Base-by-base conservation (phyloP, 2,888 invertebrate species). In the Isoperla grammatica region DNA sequence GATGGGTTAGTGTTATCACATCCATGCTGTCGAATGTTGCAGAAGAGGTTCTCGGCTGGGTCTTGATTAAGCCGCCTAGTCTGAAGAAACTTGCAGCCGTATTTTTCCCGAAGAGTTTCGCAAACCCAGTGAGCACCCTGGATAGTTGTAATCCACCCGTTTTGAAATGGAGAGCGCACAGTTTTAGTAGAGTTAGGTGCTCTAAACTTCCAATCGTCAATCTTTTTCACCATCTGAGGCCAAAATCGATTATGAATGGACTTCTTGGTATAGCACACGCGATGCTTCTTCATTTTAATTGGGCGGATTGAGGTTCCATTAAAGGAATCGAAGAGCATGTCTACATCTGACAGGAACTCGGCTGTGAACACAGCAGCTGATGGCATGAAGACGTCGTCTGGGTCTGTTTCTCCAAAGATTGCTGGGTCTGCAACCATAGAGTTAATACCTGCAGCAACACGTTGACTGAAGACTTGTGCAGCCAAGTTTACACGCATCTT, bases 401-500 rank as follows among this genome's bases (percentile, higher is more conserved):
- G 5, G 11, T 46, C 15, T 13, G 11, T 8, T 5, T 22, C 22
- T n/a, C 20, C 23, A 23, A 48, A 22, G 2, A 23, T 11, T 5
- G 22, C n/a, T 8, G 20, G 48, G n/a, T 23, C 48, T 22, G 23
- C 48, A 5, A 23, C 3, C 48, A 48, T 23, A n/a, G 48, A 48
- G 12, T 48, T 23, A n/a, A 20, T 48, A 2, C 23, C 48, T 9
- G 23, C 20, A n/a, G 48, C 48, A 6, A 48, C 23, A 8, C 22
- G 12, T 23, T 48, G 48, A 22, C 48, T 48, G 20, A 48, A 20
- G 23, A 48, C 23, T 22, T 48, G 48, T 6, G 49, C 49, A 12
- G 49, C 49, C 19, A 48, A 22, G 12, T 48, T 48, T n/a, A 48
- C 22, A 22, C 48, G 23, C 48, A 48, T 22, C 48, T 48, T 48